Base-by-base conservation (phyloP, 53 echinoderm and acorn worm genomes). In the Patiria pectinifera region DNA sequence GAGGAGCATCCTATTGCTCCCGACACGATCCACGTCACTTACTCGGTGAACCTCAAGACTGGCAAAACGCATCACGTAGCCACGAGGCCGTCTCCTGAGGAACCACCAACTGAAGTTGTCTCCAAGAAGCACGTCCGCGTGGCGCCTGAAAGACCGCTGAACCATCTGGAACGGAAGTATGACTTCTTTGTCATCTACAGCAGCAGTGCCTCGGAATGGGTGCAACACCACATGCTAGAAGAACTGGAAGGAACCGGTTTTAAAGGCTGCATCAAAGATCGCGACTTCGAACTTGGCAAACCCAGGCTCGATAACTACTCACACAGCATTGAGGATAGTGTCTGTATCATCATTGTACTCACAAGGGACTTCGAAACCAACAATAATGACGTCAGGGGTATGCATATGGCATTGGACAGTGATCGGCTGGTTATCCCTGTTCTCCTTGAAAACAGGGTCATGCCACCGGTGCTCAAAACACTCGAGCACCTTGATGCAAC, bases 101-200 rank as follows among this genome's bases (percentile, higher is more conserved):
- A 84, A 15, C 76, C 21, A 35, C 21, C 66, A 11, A 59, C 58
- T 21, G 24, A 58, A 6, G 59, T 53, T 5, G 82, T 58, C 10
- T 59, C 53, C 21, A 82, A 14, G 22, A 82, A 24, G 82, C n/a
- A 59, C 82, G 82, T 82, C 6, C 82, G 82, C 7, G 53, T 6
- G 13, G 82, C 82, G 18, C 82, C 53, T 58, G 25, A 82, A 4
- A 5, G 7, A 53, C 59, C 82, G 4, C 23, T 82, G 82, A 16
- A 82, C 21, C 82, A 44, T 76, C 76, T 76, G 7, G 59, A 59
- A 59, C 21, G 49, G 59, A 59, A 59, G 59, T 89, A 89, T 48
- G 71, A 91, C 74, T 91, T 91, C 91, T 91, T 91, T 53, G 83
- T 83, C 60, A 48, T 91, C 6, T 71, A 91, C 83, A 71, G 91